Evolutionary conservation across 2,888 invertebrate genomes (phyloP), one percentile per base, ranked within the genome.

Genomic region (Pachymerium ferrugineum): DNA sequence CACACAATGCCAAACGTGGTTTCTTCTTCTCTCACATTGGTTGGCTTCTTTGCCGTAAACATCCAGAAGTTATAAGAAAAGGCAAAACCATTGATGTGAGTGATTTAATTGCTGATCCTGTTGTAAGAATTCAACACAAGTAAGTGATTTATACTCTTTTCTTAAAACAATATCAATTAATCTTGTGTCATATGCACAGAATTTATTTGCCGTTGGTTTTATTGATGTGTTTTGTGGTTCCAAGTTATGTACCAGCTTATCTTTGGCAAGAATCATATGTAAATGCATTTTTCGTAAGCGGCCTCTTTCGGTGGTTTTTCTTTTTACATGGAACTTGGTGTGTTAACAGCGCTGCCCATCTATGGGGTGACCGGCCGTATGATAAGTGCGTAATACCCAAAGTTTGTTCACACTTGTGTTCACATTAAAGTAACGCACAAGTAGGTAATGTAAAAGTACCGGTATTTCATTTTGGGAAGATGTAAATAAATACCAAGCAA

Each of bases 21-120:
- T 95, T 97, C 85, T 97, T 97, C 87, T 97, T 97, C 85, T 89
- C 96, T 0, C 97, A 97, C 83, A 87, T 97, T 79, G 97, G 97
- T 75, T 97, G 97, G 97, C 86, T 97, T 76, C 84, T 97, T 74
- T 90, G 90, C 79, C 88, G 89, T 78, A 97, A 97, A 82, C 97
- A 97, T 81, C 93, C 93, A 0, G 91, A 93, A 77, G 92, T 97
- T 38, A 91, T 88, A 81, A 86, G 85, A 76, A 95, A 94, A 82
- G 96, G 96, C 80, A 90, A 92, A 78, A 87, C 89, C 67, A 87
- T 97, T 29, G 94, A 96, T 81, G 80, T 95, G 77, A 90, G 89
- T 71, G 97, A 97, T 83, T 85, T 97, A 75, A 87, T 87, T 75
- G 85, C 86, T 14, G 96, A 97, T 82, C 91, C 90, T 10, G 87